These are phyloP conservation scores for Operophtera brumata DNA, from an alignment of 2,888 invertebrate species.

Conservation along the genomic window DNA sequence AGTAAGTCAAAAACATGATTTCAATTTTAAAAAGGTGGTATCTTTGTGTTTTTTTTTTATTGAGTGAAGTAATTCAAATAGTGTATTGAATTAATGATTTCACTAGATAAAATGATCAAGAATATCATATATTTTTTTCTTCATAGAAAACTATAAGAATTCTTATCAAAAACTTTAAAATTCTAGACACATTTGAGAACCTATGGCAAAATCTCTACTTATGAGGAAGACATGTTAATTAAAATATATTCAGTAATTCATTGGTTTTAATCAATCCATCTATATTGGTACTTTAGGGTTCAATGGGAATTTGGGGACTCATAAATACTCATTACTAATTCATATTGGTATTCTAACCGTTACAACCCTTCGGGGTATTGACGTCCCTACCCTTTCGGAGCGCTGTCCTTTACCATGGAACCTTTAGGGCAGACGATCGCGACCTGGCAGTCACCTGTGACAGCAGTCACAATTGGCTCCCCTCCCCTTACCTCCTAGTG, in stretches of 20 bases:
- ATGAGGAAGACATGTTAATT: not conserved
- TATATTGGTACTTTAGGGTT: not conserved
- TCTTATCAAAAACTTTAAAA: too few relatives aligned
- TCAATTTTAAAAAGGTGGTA: too few relatives aligned
- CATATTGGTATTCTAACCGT: slow-evolving; percentile 35
- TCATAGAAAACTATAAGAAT: too few relatives aligned
- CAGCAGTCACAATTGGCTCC: slow-evolving; percentile 49
- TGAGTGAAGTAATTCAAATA: too few relatives aligned
- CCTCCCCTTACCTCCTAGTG: slow-evolving; percentile 5
- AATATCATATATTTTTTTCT: too few relatives aligned
- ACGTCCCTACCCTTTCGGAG: slow-evolving; percentile 24
- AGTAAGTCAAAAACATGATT: too few relatives aligned
- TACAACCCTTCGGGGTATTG: slow-evolving; percentile 31
- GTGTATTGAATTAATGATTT: too few relatives aligned
- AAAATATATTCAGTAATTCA: not conserved
- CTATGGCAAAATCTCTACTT: not conserved
- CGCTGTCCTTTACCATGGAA: slow-evolving; percentile 29
- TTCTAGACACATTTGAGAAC: too few relatives aligned
- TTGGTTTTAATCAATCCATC: too few relatives aligned
- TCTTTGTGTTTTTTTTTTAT: too few relatives aligned
- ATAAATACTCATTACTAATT: slow-evolving; percentile 36
- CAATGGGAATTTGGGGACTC: slow-evolving; percentile 3
- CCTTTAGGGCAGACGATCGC: slow-evolving; percentile 33
- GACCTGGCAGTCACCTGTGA: slow-evolving; percentile 55
- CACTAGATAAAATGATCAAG: too few relatives aligned